Base-by-base conservation (phyloP, 2,113 vertebrate species). In the Rhineura floridana region DNA sequence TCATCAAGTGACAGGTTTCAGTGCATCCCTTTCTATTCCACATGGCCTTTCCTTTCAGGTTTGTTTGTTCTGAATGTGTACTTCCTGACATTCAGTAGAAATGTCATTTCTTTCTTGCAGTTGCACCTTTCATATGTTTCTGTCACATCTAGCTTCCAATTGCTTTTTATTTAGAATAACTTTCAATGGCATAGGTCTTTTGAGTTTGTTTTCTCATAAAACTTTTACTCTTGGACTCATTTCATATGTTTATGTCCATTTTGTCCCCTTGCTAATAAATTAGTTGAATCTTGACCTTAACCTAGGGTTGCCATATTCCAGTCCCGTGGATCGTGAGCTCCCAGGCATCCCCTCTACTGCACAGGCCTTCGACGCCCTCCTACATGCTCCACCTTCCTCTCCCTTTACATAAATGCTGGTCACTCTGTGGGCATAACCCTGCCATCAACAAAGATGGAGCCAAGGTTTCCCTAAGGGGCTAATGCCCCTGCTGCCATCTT, bases 141-240 rank as follows among this genome's bases (percentile, higher is more conserved):
- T 91, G 55, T 63, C 81, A 75, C 86, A 92, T 87, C 91, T 90
- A 82, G 50, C 15, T 91, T 91, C 88, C 85, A 77, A 50, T 91
- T 93, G 50, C 55, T 46, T 94, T 95, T 93, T 39, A 13, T 77
- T 48, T 84, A 76, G 13, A 79, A 69, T 91, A 63, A 76, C 84
- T 65, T 72, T 50, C 36, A 72, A 6, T 87, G 78, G 67, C 50
- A 42, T 73, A 87, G 59, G 52, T 39, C 65, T 88, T n/a, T n/a
- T 48, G 44, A 84, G 79, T 94, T 84, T 93, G 83, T 84, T 94
- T 94, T 89, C 91, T 73, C 89, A 89, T 93, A 87, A 89, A 80
- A 46, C 21, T 87, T 72, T 91, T 90, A 48, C 87, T 77, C 33
- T 55, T 81, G 63, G 88, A 91, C 82, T 65, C 65, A 62, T 76